Base-by-base conservation (phyloP, 2,113 vertebrate species). In the Suncus etruscus region DNA sequence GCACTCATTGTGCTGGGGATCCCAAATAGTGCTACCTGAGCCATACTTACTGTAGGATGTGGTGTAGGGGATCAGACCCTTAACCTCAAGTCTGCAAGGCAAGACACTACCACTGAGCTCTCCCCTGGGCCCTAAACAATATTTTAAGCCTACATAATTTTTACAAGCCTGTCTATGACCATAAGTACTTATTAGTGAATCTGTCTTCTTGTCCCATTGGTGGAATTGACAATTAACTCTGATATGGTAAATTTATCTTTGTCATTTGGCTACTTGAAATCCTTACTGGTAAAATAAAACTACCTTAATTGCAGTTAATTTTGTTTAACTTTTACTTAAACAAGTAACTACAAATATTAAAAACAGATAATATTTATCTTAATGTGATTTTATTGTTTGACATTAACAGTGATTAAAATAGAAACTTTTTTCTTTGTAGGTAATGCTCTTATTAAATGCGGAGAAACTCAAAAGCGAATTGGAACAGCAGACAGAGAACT, bases 371-470 rank as follows among this genome's bases (percentile, higher is more conserved):
- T 50, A 76, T 63, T 83, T 96, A 83, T 89, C 83, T 86, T 84
- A 27, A 48, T 89, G 80, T 77, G 63, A 94, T 83, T 47, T 74
- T 95, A 20, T 48, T 91, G 95, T 92, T 54, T 86, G 69, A 95
- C 63, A 32, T 84, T 93, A 45, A 31, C 91, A 93, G 61, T 74
- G n/a, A 32, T 86, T 83, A 83, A 83, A 24, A 86, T 66, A 69
- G 0, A 11, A n/a, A n/a, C 10, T 69, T 81, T 96, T 90, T 95
- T 27, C 12, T 91, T 96, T 97, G 22, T 97, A 99, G 99, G 99
- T 98, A 99, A 99, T 75, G 99, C 99, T 86, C 98, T 99, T 95
- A 98, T 98, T 96, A 99, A 99, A 97, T 99, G 99, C 89, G 99
- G 99, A 68, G 99, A 99, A 98, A 99, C 99, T 1, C 98, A 99